Evolutionary conservation across 2,888 invertebrate genomes (phyloP), one percentile per base, ranked within the genome.

Genomic region (Schizotus pectinicornis): DNA sequence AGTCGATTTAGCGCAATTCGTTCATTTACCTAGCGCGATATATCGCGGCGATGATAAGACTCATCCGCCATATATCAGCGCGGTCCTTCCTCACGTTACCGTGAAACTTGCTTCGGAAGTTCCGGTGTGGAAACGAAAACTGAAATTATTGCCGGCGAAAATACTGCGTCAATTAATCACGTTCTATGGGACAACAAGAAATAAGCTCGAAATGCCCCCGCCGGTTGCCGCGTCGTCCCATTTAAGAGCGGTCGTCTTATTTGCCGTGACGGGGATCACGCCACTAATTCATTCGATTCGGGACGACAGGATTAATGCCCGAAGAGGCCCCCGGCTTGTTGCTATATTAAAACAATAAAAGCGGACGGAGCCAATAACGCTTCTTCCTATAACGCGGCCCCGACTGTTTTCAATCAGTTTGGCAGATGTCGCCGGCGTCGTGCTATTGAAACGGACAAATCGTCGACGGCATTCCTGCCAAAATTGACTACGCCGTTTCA

Each of bases 41-140:
- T 22, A 22, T 22, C 22, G 22, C 22, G 5, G 22, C 22, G 22
- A 33, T 39, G 41, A 47, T 54, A 54, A 47, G 39, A 32, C 39
- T 46, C 36, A 45, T 46, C 46, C 39, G 37, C 53, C 53, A 46
- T 46, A 53, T 38, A 53, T 53, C 53, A 38, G 50, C 7, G 33
- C 22, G 5, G 22, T 22, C 43, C 52, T 53, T 53, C 54, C 54
- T 54, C 41, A 41, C 54, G 54, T 54, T 54, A 54, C 47, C 47
- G 47, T 54, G 47, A 73, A 75, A 75, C 75, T 74, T 73, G 73
- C 71, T 74, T 75, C 74, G 73, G 74, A 73, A 74, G 72, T 75
- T 75, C 75, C 75, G 75, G 70, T 73, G 74, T 74, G 73, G 75
- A 74, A 74, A 73, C 73, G 74, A 74, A 74, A 74, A 72, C 74